Evolutionary conservation across 1,140 invertebrate genomes (phyloP), one percentile per base, ranked within the genome.

Genomic region (silkworm (Bombyx mori)): DNA sequence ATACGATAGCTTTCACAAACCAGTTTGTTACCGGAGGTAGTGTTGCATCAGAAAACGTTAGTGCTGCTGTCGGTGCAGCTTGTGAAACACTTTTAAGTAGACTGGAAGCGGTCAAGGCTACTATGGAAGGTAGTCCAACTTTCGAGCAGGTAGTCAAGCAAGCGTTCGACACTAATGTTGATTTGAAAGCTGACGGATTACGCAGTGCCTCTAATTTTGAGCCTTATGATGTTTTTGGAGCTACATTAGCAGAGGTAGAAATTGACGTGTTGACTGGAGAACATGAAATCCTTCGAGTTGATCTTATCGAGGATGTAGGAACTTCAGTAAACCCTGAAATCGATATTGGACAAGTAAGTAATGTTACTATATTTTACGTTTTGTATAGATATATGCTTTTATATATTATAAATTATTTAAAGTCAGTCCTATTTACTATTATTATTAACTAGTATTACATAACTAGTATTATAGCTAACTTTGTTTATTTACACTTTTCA

Each of bases 291-390:
- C 79, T 77, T 6, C 87, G 93, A 62, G 91, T 93, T 0, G 93
- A 95, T 81, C 71, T 95, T 54, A 69, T 93, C 18, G 92, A 94
- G 81, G 94, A 95, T 77, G 89, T 90, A 18, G 94, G 94, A 4
- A 84, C 90, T 53, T 93, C 92, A 82, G 69, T 95, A 50, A 95
- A 90, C 82, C 94, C 94, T 1, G 76, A 90, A 62, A 85, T 96
- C 51, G 96, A 97, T 79, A 84, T 97, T 47, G 96, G 96, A 18
- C 96, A 98, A 86, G 79, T 91, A 58, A 62, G 58, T 57, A 12
- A 35, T 35, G 4, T 35, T 35, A 35, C 2, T 35, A 35, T 35
- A 35, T 35, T 5, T 5, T 35, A 35, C 4, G 26, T 35, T 35
- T 35, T 18, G 12, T 5, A 35, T 35, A 35, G 4, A 3, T 5